Evolutionary conservation across 30 jellyfish, hydroid and myxozoan species (phyloP), one percentile per base, ranked within the genome.

Genomic region (Euphysa ruthae): DNA sequence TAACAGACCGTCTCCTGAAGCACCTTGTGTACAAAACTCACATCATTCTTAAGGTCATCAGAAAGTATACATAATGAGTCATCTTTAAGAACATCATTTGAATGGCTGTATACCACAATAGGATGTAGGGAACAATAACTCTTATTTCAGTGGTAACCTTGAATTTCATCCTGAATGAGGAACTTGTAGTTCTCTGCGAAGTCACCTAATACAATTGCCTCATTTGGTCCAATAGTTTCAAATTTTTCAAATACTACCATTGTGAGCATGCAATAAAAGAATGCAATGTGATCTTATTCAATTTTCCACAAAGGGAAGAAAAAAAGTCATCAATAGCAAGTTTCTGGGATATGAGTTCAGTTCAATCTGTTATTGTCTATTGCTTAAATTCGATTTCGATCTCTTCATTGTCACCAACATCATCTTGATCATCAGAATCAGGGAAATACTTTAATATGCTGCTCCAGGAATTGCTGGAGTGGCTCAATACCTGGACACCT

Each of bases 251-350:
- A 32, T 49, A 77, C 12, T 77, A 21, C 1, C 62, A 55, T 42
- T 77, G 84, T 4, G 80, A 19, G 20, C 57, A 27, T 1, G 92
- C 92, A 20, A 79, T 79, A 55, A 32, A 79, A 32, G 93, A 79
- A 69, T 79, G 93, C 15, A 22, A 31, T 15, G 93, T 79, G 46
- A 79, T 35, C 20, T 44, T 42, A 23, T 70, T 31, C 7, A 79
- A 74, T 64, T 70, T 79, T 23, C 60, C 81, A 42, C 33, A 62
- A 43, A 79, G 55, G 8, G 58, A 31, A 6, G 69, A 85, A 18
- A 78, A 23, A 34, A 78, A 78, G 2, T 78, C 93, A 2, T 56
- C 15, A 7, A 19, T 6, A 77, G n/a, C n/a, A n/a, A n/a, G n/a
- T n/a, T n/a, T n/a, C n/a, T n/a, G n/a, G n/a, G n/a, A n/a, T n/a